Base-by-base conservation (phyloP, 2,113 vertebrate genomes). In the Burhinus bistriatus region DNA sequence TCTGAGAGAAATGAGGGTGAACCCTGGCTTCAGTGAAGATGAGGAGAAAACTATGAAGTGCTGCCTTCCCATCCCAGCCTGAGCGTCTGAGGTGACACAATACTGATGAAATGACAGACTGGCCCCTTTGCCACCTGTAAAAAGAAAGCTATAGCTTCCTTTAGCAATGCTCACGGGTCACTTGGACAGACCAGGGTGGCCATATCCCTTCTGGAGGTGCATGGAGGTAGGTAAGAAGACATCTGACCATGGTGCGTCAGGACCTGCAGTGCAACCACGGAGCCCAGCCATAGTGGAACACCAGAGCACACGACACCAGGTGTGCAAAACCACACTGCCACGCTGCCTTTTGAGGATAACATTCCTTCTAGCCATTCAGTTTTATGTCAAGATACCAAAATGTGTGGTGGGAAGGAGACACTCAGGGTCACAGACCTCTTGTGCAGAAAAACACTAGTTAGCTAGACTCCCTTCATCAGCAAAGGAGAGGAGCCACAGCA, bases 271-370 rank as follows among this genome's bases (percentile, higher is more conserved):
- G 5, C 65, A 71, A 54, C 11, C 51, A 66, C 30, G 40, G 40
- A 89, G 38, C 15, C 5, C 0, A 1, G 29, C 25, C 36, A 14
- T 2, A 9, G 51, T 34, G 17, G 12, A 85, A 66, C 45, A 70
- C 38, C 38, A 54, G 9, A 85, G 44, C 61, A 65, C 21, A 22
- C 0, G 1, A 38, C 30, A 54, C 2, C 0, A 2, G 12, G 17
- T 40, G 45, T 45, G 52, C 47, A 62, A 70, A 89, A 36, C 15
- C 15, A 44, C 29, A 16, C 44, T 8, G 16, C 11, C 34, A 47
- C 1, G 0, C 15, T 64, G 57, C 8, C 11, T 59, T 79, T 55
- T n/a, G 20, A 40, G 52, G 36, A 30, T 45, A 55, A 62, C 40
- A 45, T 58, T 55, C 45, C 32, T 86, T 69, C 36, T 32, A 82